Evolutionary conservation across 1,140 invertebrate genomes (phyloP).

Genomic region (Muscidifurax raptorellus): DNA sequence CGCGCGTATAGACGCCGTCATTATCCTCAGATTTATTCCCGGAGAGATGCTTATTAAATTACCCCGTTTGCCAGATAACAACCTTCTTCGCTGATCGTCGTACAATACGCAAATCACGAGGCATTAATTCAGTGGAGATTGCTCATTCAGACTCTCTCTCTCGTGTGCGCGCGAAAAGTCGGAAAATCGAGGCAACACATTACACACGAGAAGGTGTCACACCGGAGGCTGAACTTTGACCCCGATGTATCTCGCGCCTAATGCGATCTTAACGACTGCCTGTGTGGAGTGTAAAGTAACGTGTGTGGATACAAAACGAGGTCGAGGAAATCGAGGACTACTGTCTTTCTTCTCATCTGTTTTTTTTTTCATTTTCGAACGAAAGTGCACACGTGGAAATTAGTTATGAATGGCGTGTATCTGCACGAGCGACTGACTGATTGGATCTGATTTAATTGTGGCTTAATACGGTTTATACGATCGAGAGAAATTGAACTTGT

Average conservation of each 20-base stretch:
- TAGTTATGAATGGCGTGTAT: background rate
- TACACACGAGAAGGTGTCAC: background rate
- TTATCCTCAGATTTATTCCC: background rate
- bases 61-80: background rate
- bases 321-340: background rate
- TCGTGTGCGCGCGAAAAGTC: background rate
- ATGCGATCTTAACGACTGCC: background rate
- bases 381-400: background rate
- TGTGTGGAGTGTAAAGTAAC: background rate
- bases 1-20: background rate
- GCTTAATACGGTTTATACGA: background rate
- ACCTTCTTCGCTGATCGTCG: background rate
- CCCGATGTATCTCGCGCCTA: background rate
- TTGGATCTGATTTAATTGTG: background rate
- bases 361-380: background rate
- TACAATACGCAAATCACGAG: background rate
- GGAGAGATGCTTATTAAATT: conserved; percentile 1
- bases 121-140: background rate
- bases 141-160: background rate
- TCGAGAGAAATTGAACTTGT: background rate
- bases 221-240: background rate
- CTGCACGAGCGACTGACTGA: background rate
- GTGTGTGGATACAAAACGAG: background rate
- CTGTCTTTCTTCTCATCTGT: background rate
- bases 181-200: background rate